These are phyloP conservation scores for Anseranas semipalmata DNA, from an alignment of 2,113 vertebrate genomes.

Conservation along the genomic window DNA sequence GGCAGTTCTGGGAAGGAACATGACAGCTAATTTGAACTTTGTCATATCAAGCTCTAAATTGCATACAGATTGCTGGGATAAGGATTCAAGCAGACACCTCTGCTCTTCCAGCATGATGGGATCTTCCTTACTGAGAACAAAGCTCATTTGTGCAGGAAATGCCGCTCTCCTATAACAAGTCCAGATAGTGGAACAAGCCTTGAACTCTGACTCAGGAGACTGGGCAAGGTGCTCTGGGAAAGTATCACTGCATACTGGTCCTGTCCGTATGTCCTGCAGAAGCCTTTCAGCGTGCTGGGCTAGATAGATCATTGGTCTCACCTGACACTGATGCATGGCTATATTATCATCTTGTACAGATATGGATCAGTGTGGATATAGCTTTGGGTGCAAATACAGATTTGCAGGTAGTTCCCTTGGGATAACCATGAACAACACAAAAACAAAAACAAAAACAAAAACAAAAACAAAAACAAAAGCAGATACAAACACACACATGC, in stretches of 20 bases:
- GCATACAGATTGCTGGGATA: neutral
- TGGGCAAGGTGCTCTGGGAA: neutral
- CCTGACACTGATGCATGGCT: no score
- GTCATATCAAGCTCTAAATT: neutral
- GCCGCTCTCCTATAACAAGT: neutral
- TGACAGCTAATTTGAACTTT: constrained; percentile 25
- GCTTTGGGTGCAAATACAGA: neutral
- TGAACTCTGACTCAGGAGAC: neutral
- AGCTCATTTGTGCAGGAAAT: neutral
- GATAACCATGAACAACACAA: neutral
- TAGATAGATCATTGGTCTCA: neutral
- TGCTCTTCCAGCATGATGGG: neutral
- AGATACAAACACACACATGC: neutral
- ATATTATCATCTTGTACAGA: neutral
- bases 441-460: neutral
- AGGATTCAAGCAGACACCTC: neutral
- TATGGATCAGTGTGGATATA: neutral
- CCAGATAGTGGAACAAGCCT: neutral
- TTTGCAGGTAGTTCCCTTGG: neutral
- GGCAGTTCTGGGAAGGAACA: neutral
- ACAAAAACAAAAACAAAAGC: neutral
- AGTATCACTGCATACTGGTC: neutral
- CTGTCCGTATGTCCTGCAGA: neutral
- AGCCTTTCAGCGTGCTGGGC: neutral
- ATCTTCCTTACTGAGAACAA: neutral